phyloP scores from a whole-genome alignment of 1,140 invertebrate species.

The Heliothis virescens region DNA sequence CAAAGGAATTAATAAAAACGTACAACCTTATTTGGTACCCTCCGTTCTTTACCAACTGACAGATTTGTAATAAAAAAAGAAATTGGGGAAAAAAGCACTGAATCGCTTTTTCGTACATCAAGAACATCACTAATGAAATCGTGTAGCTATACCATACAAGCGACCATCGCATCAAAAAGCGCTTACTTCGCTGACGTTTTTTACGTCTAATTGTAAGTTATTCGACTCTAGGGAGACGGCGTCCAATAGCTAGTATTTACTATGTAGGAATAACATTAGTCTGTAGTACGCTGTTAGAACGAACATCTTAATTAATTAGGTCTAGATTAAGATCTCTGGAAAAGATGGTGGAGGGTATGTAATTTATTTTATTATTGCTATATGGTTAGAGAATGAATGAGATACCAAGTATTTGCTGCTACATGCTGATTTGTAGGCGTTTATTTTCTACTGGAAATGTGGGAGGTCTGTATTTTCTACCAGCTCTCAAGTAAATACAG shows the following conservation, averaged over 20 bases:
- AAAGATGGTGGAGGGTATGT: neutral
- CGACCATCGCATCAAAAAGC: constrained; percentile 64
- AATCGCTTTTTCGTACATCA: constrained; percentile 58
- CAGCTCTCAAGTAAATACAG: too few species aligned
- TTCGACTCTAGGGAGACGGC: constrained; percentile 52
- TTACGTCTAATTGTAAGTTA: constrained; percentile 67
- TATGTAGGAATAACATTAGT: constrained; percentile 53
- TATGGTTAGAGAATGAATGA: too few species aligned
- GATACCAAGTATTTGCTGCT: too few species aligned
- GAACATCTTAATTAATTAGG: constrained; percentile 35
- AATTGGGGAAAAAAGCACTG: constrained; percentile 30
- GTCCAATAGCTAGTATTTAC: constrained; percentile 51
- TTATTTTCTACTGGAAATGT: neutral
- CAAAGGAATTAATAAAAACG: constrained; percentile 33
- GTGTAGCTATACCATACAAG: constrained; percentile 59
- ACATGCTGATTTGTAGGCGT: neutral
- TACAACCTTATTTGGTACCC: neutral
- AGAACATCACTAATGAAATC: constrained; percentile 66
- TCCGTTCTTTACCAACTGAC: constrained; percentile 5
- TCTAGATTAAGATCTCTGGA: neutral
- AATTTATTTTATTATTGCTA: neutral
- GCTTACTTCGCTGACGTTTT: constrained; percentile 61
- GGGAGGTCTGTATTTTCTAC: neutral
- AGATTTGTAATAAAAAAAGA: constrained; percentile 35
- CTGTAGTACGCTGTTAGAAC: constrained; percentile 15